Conservation (phyloP, 2,113 vertebrate genomes). For the Calonectris borealis region DNA sequence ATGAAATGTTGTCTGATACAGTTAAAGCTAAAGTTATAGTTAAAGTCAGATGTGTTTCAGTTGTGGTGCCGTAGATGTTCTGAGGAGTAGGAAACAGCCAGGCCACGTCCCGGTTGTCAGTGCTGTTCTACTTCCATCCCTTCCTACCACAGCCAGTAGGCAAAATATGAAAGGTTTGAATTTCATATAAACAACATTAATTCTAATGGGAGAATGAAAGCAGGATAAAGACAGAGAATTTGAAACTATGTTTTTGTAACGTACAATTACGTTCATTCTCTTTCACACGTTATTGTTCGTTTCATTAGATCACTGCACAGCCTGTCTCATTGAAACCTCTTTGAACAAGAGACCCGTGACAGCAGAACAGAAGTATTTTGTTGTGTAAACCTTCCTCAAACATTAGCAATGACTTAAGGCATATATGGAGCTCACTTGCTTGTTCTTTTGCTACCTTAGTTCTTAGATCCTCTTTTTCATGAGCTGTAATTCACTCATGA, state of each 20-base stretch:
- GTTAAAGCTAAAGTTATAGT: not conserved
- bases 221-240: not conserved
- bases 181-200: not conserved
- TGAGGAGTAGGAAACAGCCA: not conserved
- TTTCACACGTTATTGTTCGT: not conserved
- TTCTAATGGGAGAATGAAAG: not conserved
- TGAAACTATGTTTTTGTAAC: not conserved
- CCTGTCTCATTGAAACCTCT: not conserved
- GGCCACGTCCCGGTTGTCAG: not conserved
- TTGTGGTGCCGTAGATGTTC: not conserved
- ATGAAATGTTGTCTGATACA: not conserved
- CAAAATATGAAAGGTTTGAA: not conserved
- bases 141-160: not conserved
- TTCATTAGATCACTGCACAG: not conserved
- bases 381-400: not conserved
- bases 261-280: accelerated
- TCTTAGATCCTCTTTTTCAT: not conserved
- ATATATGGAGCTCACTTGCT: not conserved
- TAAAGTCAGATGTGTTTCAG: not conserved
- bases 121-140: not conserved
- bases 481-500: not conserved
- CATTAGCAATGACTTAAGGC: not conserved
- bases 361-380: not conserved
- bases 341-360: not conserved
- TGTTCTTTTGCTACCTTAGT: not conserved